These are phyloP conservation scores for Penaeus vannamei DNA, from an alignment of 1,140 invertebrate genomes.

Conservation along the genomic window DNA sequence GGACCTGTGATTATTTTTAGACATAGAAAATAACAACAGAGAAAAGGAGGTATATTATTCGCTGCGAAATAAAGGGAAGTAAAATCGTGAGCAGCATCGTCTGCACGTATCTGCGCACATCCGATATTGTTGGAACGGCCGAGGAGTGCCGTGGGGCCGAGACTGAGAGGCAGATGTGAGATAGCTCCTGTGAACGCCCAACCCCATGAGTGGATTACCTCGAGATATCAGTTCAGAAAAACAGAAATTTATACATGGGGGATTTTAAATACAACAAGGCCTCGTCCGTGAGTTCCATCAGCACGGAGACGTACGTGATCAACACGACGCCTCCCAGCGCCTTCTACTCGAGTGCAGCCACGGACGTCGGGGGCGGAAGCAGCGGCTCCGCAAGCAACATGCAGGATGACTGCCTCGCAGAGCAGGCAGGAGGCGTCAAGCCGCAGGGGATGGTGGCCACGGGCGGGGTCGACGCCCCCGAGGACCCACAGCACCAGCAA, in stretches of 20 bases:
- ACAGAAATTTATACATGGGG: conserved; percentile 63
- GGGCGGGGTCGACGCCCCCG: conserved; percentile 58
- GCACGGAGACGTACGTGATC: conserved; percentile 62
- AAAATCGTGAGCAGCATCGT: conserved; percentile 48
- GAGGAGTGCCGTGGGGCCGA: conserved; percentile 61
- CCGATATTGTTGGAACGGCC: conserved; percentile 61
- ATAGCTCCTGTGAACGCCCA: conserved; percentile 59
- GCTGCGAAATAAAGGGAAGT: too few relatives aligned
- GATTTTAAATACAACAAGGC: conserved; percentile 65
- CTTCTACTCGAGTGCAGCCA: conserved; percentile 63
- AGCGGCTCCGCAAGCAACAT: conserved; percentile 55
- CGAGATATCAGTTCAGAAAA: conserved; percentile 57
- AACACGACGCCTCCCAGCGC: conserved; percentile 60
- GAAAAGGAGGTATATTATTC: too few relatives aligned
- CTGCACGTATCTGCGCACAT: conserved; percentile 63
- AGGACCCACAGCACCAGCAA: conserved; percentile 58
- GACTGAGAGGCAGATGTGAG: conserved; percentile 59
- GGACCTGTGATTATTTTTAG: too few relatives aligned
- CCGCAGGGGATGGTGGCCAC: conserved; percentile 46
- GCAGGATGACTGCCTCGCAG: conserved; percentile 62
- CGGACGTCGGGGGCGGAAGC: conserved; percentile 57
- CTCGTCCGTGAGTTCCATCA: conserved; percentile 62
- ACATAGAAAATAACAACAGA: too few relatives aligned
- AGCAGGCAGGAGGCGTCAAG: conserved; percentile 60
- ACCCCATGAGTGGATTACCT: conserved; percentile 53